A percentile compares a stretch with the other conserved stretches of the same genome.
Evolutionary conservation across 2,797 vertebrate genomes (phyloP).

Genomic region (Amblyraja radiata): DNA sequence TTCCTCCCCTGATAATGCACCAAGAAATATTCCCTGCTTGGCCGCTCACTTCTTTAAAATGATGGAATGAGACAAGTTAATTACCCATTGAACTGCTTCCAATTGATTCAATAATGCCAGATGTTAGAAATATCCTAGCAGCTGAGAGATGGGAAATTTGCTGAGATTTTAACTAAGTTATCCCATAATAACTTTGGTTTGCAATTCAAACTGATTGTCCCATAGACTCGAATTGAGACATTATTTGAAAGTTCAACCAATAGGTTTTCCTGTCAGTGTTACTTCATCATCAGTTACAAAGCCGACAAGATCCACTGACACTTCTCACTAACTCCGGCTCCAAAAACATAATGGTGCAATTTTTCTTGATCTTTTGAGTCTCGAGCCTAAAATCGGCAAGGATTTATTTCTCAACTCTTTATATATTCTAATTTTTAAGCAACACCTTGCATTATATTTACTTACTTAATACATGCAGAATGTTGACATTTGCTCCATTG

Average conservation of each 20-base stretch:
- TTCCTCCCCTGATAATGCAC: neutral
- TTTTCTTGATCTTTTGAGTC: neutral
- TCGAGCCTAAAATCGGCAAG: neutral
- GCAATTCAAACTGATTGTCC: neutral
- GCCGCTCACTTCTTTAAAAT: neutral
- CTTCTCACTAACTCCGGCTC: neutral
- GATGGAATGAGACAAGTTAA: constrained; percentile 31
- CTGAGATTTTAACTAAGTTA: neutral
- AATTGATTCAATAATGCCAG: constrained; percentile 19
- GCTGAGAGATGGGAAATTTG: neutral
- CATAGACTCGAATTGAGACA: neutral
- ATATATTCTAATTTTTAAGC: neutral
- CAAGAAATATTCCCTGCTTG: constrained; percentile 3
- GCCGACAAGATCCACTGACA: neutral
- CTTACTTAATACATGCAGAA: no score
- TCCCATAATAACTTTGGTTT: neutral
- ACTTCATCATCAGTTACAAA: neutral
- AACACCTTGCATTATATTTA: neutral
- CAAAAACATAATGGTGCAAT: no score
- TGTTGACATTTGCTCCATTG: no score
- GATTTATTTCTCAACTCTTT: neutral
- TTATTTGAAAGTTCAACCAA: neutral
- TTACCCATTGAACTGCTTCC: constrained; percentile 18
- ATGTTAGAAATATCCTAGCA: neutral
- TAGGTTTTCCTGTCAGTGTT: neutral